These are phyloP conservation scores for Paraescarpia echinospica DNA, from an alignment of 1,140 invertebrate species.

Conservation along the genomic window DNA sequence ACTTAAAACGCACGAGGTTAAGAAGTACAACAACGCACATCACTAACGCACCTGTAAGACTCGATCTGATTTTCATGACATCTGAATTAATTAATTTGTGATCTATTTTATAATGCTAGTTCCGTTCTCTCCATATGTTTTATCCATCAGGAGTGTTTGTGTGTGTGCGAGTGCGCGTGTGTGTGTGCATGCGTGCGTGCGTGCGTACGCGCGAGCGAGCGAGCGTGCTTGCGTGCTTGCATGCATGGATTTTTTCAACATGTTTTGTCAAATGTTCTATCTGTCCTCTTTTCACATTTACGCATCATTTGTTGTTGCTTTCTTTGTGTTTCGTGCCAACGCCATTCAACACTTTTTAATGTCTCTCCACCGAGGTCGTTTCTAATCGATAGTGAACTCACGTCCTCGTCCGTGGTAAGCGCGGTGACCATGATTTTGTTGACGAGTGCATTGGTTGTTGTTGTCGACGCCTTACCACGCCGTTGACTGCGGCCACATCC, in stretches of 20 bases:
- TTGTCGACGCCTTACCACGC: not conserved
- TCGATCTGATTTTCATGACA: not conserved
- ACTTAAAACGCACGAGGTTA: not conserved
- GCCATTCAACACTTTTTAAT: not conserved
- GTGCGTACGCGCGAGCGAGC: too few relatives aligned
- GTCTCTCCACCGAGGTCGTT: not conserved
- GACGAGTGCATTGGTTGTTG: not conserved
- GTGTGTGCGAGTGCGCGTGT: too few relatives aligned
- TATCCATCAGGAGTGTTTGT: too few relatives aligned
- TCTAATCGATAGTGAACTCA: too few relatives aligned
- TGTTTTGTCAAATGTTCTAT: not conserved
- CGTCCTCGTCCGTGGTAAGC: not conserved
- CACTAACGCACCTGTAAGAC: not conserved
- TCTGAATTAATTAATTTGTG: not conserved
- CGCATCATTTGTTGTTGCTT: not conserved
- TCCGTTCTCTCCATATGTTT: not conserved
- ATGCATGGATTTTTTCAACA: too few relatives aligned
- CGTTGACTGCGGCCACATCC: not conserved
- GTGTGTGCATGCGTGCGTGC: too few relatives aligned
- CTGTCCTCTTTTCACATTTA: not conserved
- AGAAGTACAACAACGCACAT: not conserved
- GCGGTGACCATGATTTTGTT: not conserved
- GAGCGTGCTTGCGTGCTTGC: too few relatives aligned
- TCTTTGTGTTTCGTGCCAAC: not conserved
- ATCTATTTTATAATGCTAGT: not conserved